A percentile compares a stretch with the other conserved stretches of the same genome.
These are phyloP conservation scores for Lepus americanus DNA, from an alignment of 2,113 vertebrate genomes.

Conservation along the genomic window DNA sequence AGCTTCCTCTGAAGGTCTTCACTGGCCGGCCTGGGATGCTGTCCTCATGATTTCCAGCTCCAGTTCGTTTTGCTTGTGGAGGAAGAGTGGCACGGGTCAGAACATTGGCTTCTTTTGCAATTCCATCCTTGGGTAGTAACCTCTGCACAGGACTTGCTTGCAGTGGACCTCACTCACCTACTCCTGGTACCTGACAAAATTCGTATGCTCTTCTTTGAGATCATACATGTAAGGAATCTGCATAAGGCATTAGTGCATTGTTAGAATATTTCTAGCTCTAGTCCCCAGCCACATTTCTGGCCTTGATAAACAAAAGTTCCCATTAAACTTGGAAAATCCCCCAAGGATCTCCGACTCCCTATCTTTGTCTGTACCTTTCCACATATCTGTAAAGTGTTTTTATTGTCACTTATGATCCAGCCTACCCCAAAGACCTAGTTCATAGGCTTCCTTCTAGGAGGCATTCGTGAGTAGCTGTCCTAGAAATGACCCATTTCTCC, in stretches of 20 bases:
- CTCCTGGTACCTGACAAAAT: not conserved
- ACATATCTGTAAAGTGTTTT: not conserved
- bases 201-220: not conserved
- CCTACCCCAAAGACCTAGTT: not conserved
- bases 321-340: slow-evolving; percentile 7
- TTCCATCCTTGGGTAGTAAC: not conserved
- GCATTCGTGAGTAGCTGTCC: not conserved
- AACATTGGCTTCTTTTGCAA: not conserved
- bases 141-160: not conserved
- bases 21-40: not conserved
- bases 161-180: not conserved
- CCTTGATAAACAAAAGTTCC: not conserved
- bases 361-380: not conserved
- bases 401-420: not conserved
- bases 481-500: not conserved
- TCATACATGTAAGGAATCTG: not conserved
- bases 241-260: not conserved
- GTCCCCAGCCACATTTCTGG: not conserved
- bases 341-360: not conserved
- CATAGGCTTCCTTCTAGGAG: not conserved
- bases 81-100: not conserved
- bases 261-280: not conserved
- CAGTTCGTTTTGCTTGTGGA: not conserved
- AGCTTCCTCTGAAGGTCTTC: not conserved
- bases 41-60: not conserved